Evolutionary conservation across 1,140 invertebrate species (phyloP), one percentile per base, ranked within the genome.

Genomic region (Thaumetopoea pityocampa): DNA sequence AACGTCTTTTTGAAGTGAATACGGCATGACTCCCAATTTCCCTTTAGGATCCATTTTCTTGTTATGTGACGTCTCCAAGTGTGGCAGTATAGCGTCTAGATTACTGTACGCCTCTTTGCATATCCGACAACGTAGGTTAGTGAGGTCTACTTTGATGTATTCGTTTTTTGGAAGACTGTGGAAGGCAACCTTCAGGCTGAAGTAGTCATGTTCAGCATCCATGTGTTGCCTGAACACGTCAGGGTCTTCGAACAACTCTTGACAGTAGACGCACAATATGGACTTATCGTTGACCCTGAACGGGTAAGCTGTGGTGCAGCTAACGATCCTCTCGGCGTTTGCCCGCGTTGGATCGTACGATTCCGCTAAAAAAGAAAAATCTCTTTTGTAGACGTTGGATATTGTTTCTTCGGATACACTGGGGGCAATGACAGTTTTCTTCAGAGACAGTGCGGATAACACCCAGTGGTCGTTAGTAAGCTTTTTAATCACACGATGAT

Each of bases 201-300:
- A 83, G 6, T 44, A 49, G 2, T 45, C 20, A 34, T 83, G 79
- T 34, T 83, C 79, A 0, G 51, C 47, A 38, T 71, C 60, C 71
- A 80, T 74, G 46, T 83, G 79, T 0, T 17, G 7, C 19, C 79
- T 36, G 42, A 80, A 83, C 6, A 51, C 37, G 10, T 67, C 63
- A 0, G 79, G 67, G 30, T 77, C 72, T 4, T 80, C 72, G 62
- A 59, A 79, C 5, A 73, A 33, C 30, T 83, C 79, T 27, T 77
- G 67, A 56, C 79, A 83, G 63, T 76, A 83, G 22, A 83, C 76
- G 63, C 79, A 83, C 30, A 80, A 49, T 58, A 83, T 74, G 16
- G 60, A 66, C 35, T 78, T 83, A 60, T 78, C 73, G 51, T 78
- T 77, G 9, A 83, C 71, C 17, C 76, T 36, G 53, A 83, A 83